Conservation (phyloP, 2,113 vertebrate species). For the Heptranchias perlo region DNA sequence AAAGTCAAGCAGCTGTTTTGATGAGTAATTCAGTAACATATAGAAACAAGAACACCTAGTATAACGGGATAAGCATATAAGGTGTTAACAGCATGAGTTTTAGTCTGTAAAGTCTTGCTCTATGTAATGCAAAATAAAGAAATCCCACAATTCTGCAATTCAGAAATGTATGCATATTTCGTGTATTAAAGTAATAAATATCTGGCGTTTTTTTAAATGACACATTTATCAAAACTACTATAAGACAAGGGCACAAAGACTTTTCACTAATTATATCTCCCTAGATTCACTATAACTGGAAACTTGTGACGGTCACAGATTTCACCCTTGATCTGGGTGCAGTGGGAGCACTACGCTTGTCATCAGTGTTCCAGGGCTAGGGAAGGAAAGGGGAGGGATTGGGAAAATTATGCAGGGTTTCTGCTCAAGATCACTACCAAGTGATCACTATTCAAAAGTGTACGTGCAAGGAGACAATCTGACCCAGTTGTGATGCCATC, state of each 20-base stretch:
- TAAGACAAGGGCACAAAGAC: not conserved
- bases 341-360: not conserved
- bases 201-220: not conserved
- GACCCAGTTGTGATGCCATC: too few relatives aligned
- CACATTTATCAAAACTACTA: not conserved
- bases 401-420: not conserved
- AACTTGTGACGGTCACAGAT: not conserved
- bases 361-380: not conserved
- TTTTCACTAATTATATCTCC: not conserved
- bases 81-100: not conserved
- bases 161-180: not conserved
- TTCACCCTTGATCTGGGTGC: not conserved
- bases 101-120: not conserved
- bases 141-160: not conserved
- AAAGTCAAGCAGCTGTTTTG: not conserved
- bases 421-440: not conserved
- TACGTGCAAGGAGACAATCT: not conserved
- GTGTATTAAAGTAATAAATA: not conserved
- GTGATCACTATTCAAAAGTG: not conserved
- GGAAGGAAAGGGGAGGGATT: not conserved
- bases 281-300: not conserved
- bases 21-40: not conserved
- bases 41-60: not conserved
- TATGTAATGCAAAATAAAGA: not conserved
- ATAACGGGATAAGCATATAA: not conserved